Base-by-base conservation (phyloP, 2,113 vertebrate genomes). In the Rhizomys pruinosus region DNA sequence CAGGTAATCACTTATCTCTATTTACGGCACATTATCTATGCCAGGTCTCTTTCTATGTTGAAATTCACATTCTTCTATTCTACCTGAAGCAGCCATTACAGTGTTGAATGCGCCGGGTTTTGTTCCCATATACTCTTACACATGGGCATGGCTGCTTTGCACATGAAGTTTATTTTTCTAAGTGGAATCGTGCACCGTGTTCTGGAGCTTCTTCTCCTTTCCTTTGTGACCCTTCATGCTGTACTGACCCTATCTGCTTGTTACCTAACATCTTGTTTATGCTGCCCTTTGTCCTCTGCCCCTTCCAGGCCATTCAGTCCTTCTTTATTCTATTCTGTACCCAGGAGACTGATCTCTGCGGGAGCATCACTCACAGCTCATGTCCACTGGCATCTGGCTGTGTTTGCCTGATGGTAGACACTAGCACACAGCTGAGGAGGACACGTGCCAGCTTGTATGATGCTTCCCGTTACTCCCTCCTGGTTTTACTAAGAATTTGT, bases 11-110 rank as follows among this genome's bases (percentile, higher is more conserved):
- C 16, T 37, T 52, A 66, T 64, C 9, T 89, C 34, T 71, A 32
- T 44, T 86, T 20, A 74, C 66, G 39, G 23, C 7, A 42, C 32
- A 44, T 69, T 78, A 42, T 42, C 82, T 17, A 10, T n/a, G n/a
- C n/a, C n/a, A n/a, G 29, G 7, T 19, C 23, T 4, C 0, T 5
- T 2, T 84, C 37, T 1, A 0, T 17, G 6, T 52, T 52, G 47
- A 52, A 52, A 52, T 5, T 27, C 32, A 72, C n/a, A 81, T 29
- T 71, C 39, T 27, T 34, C 32, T 47, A 64, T 64, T 11, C 23
- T 39, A 32, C 55, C 55, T 44, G 2, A 87, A 4, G 5, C 12
- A 79, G 63, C 63, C 69, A 64, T 39, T 22, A 64, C 12, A 44
- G 19, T 16, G 23, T 66, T 10, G 61, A 17, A n/a, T 16, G 23